These are phyloP conservation scores for Chalcosyrphus nemorum DNA, from an alignment of 2,888 invertebrate species.

Conservation along the genomic window DNA sequence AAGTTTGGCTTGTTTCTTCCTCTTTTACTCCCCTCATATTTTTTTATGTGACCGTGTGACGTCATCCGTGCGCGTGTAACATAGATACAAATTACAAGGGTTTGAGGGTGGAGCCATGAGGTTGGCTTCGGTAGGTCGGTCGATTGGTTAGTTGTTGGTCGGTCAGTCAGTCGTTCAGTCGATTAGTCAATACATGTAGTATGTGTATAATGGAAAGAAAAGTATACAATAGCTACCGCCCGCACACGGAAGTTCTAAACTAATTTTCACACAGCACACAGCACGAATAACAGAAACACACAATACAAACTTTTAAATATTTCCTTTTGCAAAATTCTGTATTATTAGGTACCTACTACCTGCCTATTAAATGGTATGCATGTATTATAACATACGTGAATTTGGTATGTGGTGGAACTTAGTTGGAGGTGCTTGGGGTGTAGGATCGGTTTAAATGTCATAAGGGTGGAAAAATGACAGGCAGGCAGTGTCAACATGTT, in stretches of 20 bases:
- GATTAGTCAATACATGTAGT: constrained; percentile 16
- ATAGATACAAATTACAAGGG: background rate
- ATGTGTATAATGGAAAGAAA: background rate
- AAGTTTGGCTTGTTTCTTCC: background rate
- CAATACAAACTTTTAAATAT: background rate
- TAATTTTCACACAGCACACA: constrained; percentile 16
- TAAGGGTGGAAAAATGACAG: background rate
- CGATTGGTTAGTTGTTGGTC: background rate
- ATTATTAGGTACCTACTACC: background rate
- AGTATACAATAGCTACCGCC: background rate
- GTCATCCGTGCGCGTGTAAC: constrained; percentile 25
- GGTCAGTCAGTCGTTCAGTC: background rate
- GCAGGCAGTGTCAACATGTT: constrained; percentile 25
- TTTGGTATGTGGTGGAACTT: background rate
- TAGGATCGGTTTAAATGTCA: constrained; percentile 25
- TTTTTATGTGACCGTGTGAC: constrained; percentile 1
- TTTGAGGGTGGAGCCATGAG: background rate
- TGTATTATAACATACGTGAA: constrained; percentile 30
- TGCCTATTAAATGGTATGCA: background rate
- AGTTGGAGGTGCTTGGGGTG: background rate
- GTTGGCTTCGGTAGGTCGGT: background rate
- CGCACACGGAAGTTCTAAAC: background rate
- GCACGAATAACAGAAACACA: background rate
- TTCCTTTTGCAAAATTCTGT: background rate
- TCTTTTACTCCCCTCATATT: background rate